Base-by-base conservation (phyloP, 2,888 invertebrate species). In the Catocala fraxini region DNA sequence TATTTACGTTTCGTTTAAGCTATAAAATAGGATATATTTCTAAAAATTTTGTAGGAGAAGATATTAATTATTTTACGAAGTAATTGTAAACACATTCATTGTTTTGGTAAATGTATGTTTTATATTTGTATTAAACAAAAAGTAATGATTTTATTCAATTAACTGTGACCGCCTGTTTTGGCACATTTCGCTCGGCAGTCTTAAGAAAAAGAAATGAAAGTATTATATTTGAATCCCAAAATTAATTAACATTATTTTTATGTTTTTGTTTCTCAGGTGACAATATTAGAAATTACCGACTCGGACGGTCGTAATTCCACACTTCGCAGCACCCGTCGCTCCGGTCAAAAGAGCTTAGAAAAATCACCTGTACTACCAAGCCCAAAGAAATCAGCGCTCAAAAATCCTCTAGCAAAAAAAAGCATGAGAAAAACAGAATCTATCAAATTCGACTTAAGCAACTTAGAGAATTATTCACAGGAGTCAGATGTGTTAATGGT, bases 391-490 rank as follows among this genome's bases (percentile, higher is more conserved):
- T 93, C 94, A 0, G 88, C 93, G 0, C 84, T 92, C 33, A 90
- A 87, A 57, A 86, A 90, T 52, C 88, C 88, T 5, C 70, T 53
- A 6, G 68, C 81, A 0, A 86, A 85, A 62, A 81, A 75, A 33
- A 78, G 70, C 12, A 52, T 61, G 6, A 83, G 89, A 47, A 92
- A 90, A 66, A 83, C 81, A 0, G 93, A 93, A 35, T 90, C 91
- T 7, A 94, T 94, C 49, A 91, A 91, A 56, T 93, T 94, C 63
- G 93, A 94, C 63, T 73, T 93, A 5, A 91, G 91, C 68, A 92
- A 93, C 69, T 70, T 93, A 1, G 87, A 88, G 43, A 73, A 63
- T 25, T 59, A 64, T 4, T 47, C 65, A 11, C 72, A 70, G 0
- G 63, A 71, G 0, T 65, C 68, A 0, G 85, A 85, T 51, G 66